Evolutionary conservation across 2,797 vertebrate genomes (phyloP), one percentile per base, ranked within the genome.

Genomic region (Jordanella pulchra): DNA sequence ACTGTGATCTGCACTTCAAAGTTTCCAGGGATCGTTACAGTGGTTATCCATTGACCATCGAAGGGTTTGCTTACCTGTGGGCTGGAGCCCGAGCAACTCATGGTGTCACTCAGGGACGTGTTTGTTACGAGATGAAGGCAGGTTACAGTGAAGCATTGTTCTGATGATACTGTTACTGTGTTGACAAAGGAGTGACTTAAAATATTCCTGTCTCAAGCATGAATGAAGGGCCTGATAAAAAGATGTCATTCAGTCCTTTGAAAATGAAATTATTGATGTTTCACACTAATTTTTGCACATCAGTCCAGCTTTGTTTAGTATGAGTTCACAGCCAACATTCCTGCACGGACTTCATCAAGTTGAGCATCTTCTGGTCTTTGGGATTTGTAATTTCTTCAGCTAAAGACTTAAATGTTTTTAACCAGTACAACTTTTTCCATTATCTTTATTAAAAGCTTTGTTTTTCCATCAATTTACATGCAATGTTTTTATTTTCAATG

Each of bases 81-180:
- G 95, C 97, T 0, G 97, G 97, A 39, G 97, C 96, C 2, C 91
- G 97, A 27, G 97, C 96, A 17, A 94, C 96, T 18, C 97, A 98
- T 0, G 97, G 97, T 0, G 95, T 95, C 72, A 91, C 85, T 67
- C 92, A 86, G 71, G 97, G 97, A 4, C 95, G 96, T 0, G 94
- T 99, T 61, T 98, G 95, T 81, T 98, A 95, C 11, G 97, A 99
- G 91, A 95, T 98, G 93, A 98, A 97, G 97, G 97, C 97, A 90
- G 72, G 15, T 42, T 17, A 9, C 35, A 23, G 5, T 4, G 3
- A 11, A 28, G 23, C 1, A 7, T 21, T 21, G 21, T 54, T 25
- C 25, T 6, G 35, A 5, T 39, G n/a, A n/a, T 13, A 2, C 10
- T 54, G 13, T 15, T 3, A 35, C 6, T 65, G 30, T 60, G 35